phyloP scores from a whole-genome alignment of 23 tunicate species.

The Botrylloides violaceus region DNA sequence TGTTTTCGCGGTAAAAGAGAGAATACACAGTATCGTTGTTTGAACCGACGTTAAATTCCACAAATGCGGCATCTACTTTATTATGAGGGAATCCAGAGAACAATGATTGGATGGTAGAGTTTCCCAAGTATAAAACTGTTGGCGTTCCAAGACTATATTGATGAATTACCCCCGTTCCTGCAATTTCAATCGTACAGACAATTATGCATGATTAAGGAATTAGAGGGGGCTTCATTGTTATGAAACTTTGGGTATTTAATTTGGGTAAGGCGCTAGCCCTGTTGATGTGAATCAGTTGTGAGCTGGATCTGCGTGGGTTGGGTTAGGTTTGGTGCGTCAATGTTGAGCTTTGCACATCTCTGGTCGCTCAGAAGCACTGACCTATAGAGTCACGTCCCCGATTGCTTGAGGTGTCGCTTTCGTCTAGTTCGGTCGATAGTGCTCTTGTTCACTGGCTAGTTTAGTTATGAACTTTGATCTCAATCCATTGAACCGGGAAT shows the following conservation, averaged over 20 bases:
- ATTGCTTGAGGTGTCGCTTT: too few species aligned
- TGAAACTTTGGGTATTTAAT: not conserved
- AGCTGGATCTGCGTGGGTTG: too few species aligned
- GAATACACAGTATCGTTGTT: not conserved
- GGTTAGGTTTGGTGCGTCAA: too few species aligned
- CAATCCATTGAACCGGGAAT: too few species aligned
- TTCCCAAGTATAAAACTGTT: not conserved
- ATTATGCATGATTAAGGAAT: not conserved
- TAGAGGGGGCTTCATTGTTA: not conserved
- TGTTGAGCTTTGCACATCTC: too few species aligned
- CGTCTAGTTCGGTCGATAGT: too few species aligned
- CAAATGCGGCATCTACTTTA: constrained; percentile 41
- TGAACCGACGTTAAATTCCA: constrained; percentile 17
- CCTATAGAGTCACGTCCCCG: too few species aligned
- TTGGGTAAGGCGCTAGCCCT: too few species aligned
- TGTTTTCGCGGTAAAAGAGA: constrained; percentile 28
- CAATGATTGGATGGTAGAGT: constrained; percentile 8
- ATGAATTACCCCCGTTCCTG: constrained; percentile 38
- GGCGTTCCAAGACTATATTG: constrained; percentile 48
- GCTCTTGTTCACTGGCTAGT: too few species aligned
- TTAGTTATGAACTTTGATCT: too few species aligned
- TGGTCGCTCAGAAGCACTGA: too few species aligned
- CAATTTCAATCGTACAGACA: not conserved
- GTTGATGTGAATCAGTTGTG: too few species aligned
- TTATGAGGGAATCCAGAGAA: constrained; percentile 33